Conservation (phyloP, 1,140 invertebrate species). For the Drosophila sechellia region DNA sequence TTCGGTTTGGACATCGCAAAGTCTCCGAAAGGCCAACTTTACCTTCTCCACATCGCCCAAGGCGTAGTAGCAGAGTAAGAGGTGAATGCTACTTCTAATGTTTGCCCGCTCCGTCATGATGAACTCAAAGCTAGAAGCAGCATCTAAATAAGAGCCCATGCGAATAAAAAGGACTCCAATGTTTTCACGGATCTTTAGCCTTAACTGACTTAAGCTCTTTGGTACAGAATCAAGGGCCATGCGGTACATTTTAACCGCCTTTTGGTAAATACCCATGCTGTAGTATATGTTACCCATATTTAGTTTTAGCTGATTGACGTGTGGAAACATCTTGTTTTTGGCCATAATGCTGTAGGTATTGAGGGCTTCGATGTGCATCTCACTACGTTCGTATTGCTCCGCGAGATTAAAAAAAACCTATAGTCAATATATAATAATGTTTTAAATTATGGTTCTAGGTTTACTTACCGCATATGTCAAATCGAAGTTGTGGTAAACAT, state of each 20-base stretch:
- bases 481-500: slow-evolving; percentile 95
- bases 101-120: slow-evolving; percentile 98
- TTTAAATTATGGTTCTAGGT: neutral
- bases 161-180: slow-evolving; percentile 98
- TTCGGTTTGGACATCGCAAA: slow-evolving; percentile 94
- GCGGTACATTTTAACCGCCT: slow-evolving; percentile 98
- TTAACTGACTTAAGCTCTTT: slow-evolving; percentile 94
- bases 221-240: slow-evolving; percentile 98
- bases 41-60: slow-evolving; percentile 97
- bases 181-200: slow-evolving; percentile 99
- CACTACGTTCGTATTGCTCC: slow-evolving; percentile 96
- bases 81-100: slow-evolving; percentile 95
- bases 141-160: slow-evolving; percentile 98
- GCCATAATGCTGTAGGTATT: slow-evolving; percentile 97
- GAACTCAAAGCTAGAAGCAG: slow-evolving; percentile 98
- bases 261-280: slow-evolving; percentile 96
- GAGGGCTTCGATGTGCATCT: slow-evolving; percentile 97
- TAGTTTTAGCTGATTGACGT: slow-evolving; percentile 95
- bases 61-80: slow-evolving; percentile 97
- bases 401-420: slow-evolving; percentile 97
- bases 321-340: slow-evolving; percentile 94
- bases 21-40: slow-evolving; percentile 95
- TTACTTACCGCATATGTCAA: slow-evolving; percentile 94
- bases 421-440: slow-evolving; percentile 15
- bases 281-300: slow-evolving; percentile 99